A percentile compares a stretch with the other conserved stretches of the same genome.
Evolutionary conservation across 2,113 vertebrate species (phyloP).

Genomic region (Tiliqua scincoides): DNA sequence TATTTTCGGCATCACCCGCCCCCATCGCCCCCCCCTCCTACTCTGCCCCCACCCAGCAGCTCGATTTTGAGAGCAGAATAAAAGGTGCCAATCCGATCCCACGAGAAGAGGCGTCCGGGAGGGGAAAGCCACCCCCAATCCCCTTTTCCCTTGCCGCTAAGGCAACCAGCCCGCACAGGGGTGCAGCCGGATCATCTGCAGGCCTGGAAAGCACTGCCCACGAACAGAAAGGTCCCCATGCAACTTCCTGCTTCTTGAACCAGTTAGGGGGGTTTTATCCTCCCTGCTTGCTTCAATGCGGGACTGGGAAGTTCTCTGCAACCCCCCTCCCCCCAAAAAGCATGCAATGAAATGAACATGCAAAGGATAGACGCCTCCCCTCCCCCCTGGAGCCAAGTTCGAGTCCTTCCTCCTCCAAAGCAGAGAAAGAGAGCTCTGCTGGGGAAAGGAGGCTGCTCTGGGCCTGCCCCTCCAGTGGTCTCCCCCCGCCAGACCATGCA

Average conservation of each 20-base stretch:
- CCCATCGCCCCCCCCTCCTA: too few relatives aligned
- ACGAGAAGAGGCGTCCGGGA: too few relatives aligned
- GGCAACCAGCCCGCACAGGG: neutral
- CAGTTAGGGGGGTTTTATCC: constrained; percentile 3
- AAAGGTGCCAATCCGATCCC: neutral
- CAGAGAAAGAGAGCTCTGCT: neutral
- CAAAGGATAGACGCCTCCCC: neutral
- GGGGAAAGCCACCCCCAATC: neutral
- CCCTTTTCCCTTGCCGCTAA: neutral
- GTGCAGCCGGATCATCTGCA: constrained; percentile 42
- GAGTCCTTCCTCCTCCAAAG: neutral
- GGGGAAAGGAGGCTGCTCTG: too few relatives aligned
- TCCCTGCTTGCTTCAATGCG: neutral
- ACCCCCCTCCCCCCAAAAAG: neutral
- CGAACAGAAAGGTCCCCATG: constrained; percentile 48
- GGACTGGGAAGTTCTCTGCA: neutral
- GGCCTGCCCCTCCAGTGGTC: too few relatives aligned
- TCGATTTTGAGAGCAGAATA: neutral
- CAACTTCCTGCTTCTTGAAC: constrained; percentile 68
- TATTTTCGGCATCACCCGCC: neutral
- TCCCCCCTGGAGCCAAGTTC: neutral
- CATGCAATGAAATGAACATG: neutral
- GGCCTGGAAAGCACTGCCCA: constrained; percentile 50
- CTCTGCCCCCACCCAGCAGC: neutral
- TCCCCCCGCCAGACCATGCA: neutral